Evolutionary conservation across 2,113 vertebrate genomes (phyloP).

Genomic region (Embiotoca jacksoni): DNA sequence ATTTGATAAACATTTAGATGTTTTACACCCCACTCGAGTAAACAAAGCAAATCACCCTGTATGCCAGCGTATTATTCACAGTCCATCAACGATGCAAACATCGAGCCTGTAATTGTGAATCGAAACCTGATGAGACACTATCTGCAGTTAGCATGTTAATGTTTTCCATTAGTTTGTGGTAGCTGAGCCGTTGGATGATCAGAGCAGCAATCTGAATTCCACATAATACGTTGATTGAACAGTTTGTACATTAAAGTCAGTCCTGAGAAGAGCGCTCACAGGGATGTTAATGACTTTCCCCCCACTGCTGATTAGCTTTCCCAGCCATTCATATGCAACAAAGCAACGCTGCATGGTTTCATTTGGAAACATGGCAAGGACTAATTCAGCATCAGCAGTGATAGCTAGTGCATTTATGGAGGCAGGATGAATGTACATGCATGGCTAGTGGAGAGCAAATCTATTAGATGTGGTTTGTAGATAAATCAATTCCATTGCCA

Average conservation of each 20-base stretch:
- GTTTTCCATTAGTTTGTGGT: constrained; percentile 73
- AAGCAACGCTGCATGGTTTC: constrained; percentile 57
- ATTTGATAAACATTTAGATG: constrained; percentile 53
- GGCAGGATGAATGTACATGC: constrained; percentile 62
- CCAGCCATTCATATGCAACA: constrained; percentile 58
- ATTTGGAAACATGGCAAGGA: constrained; percentile 54
- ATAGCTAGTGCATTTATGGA: constrained; percentile 50
- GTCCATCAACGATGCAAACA: constrained; percentile 65
- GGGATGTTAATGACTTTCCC: constrained; percentile 78
- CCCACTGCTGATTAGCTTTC: constrained; percentile 73
- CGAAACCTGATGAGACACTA: constrained; percentile 69
- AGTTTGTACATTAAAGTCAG: constrained; percentile 79
- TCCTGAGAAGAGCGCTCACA: constrained; percentile 66
- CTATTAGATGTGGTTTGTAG: constrained; percentile 74
- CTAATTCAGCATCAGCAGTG: constrained; percentile 58
- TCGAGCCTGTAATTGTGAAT: constrained; percentile 56
- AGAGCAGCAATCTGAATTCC: constrained; percentile 71
- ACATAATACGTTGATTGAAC: constrained; percentile 76
- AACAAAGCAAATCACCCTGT: constrained; percentile 61
- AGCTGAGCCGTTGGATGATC: constrained; percentile 73
- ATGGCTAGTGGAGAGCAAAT: constrained; percentile 63
- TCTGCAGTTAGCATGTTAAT: constrained; percentile 77
- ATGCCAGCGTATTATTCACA: constrained; percentile 62
- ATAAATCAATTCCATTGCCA: constrained; percentile 72
- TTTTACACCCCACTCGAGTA: constrained; percentile 51